These are phyloP conservation scores for Taenioides sp. DNA, from an alignment of 2,797 vertebrate genomes.

Conservation along the genomic window DNA sequence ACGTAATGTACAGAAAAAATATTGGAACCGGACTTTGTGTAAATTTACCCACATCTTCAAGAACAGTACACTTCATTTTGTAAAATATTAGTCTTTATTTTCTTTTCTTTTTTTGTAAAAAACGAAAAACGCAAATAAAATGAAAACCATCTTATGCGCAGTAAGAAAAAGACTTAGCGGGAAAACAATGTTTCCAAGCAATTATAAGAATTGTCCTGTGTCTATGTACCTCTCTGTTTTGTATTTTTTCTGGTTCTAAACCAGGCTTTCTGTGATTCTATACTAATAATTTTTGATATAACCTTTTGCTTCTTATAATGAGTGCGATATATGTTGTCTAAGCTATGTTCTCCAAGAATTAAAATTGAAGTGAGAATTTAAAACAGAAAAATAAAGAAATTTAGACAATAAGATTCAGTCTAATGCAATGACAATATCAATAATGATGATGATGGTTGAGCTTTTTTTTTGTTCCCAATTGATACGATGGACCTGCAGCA, in stretches of 20 bases:
- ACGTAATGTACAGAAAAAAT: slow-evolving; percentile 94
- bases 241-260: slow-evolving; percentile 99
- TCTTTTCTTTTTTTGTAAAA: slow-evolving; percentile 87
- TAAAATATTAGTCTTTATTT: slow-evolving; percentile 99
- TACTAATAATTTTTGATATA: slow-evolving; percentile 99
- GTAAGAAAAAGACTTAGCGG: slow-evolving; percentile 94
- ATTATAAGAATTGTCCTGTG: slow-evolving; percentile 99
- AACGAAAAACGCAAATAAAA: slow-evolving; percentile 82
- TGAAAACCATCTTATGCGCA: slow-evolving; percentile 96
- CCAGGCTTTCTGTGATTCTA: slow-evolving; percentile 99
- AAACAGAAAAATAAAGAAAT: slow-evolving; percentile 95
- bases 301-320: slow-evolving; percentile 99
- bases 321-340: slow-evolving; percentile 99
- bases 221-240: slow-evolving; percentile 99
- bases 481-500: slow-evolving; percentile 82
- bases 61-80: slow-evolving; percentile 98
- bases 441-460: slow-evolving; percentile 81
- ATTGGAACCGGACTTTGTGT: slow-evolving; percentile 88
- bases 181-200: slow-evolving; percentile 99
- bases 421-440: slow-evolving; percentile 88
- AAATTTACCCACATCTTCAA: slow-evolving; percentile 88
- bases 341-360: slow-evolving; percentile 99
- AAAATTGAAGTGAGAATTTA: slow-evolving; percentile 99
- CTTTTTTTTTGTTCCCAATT: slow-evolving; percentile 72
- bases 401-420: slow-evolving; percentile 92